These are phyloP conservation scores for Lithosia quadra DNA, from an alignment of 2,888 invertebrate species.

Conservation along the genomic window DNA sequence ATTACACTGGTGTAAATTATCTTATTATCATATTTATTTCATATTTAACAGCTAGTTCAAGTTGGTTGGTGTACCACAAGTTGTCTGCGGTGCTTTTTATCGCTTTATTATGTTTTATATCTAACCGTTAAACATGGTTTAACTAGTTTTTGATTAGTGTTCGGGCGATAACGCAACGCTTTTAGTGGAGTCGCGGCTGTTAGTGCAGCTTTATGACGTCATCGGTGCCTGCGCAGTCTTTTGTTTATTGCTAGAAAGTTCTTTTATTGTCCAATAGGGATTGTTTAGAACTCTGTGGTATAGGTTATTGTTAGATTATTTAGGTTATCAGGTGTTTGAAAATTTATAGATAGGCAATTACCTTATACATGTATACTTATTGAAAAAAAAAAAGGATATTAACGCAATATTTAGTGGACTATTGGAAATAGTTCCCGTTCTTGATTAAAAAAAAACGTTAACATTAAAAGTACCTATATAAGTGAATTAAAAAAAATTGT, in stretches of 20 bases:
- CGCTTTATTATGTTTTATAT: slow-evolving; percentile 49
- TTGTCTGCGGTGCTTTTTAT: slow-evolving; percentile 30
- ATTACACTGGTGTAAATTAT: slow-evolving; percentile 16
- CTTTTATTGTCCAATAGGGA: slow-evolving; percentile 43
- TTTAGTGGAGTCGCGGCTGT: slow-evolving; percentile 27
- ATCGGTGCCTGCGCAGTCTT: slow-evolving; percentile 42
- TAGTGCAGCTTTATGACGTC: slow-evolving; percentile 41
- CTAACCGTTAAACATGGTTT: slow-evolving; percentile 46
- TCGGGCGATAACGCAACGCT: slow-evolving; percentile 18
- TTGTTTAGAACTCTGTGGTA: slow-evolving; percentile 31
- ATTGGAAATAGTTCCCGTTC: too few species aligned
- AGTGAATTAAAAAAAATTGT: too few species aligned
- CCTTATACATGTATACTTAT: too few species aligned
- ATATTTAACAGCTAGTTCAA: slow-evolving; percentile 21
- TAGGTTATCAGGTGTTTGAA: neutral
- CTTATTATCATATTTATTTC: neutral
- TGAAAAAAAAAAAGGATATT: too few species aligned
- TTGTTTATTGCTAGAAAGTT: slow-evolving; percentile 42
- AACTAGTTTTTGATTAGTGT: slow-evolving; percentile 38
- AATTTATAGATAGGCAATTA: neutral
- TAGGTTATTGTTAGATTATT: slow-evolving; percentile 21
- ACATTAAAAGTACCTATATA: too few species aligned
- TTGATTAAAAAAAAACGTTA: too few species aligned
- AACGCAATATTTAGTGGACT: too few species aligned
- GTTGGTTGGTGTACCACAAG: slow-evolving; percentile 29